phyloP scores from a whole-genome alignment of 1,140 invertebrate genomes.

The Drosophila nigrodunni region DNA sequence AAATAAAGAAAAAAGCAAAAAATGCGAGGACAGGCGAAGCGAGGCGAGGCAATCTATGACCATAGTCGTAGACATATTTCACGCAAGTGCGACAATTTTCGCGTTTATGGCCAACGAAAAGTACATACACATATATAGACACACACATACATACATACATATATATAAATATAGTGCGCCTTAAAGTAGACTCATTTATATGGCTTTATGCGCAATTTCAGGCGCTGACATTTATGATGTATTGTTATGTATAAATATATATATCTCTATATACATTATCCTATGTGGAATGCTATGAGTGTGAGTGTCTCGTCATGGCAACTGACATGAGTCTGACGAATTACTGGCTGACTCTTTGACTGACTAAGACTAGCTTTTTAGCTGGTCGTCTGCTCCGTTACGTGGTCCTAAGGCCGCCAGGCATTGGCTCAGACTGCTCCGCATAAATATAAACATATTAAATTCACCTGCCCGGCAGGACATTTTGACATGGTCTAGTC shows the following conservation, averaged over 20 bases:
- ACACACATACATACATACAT: too few species aligned
- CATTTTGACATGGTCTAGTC: constrained; percentile 24
- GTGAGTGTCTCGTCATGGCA: constrained; percentile 49
- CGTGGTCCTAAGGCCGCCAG: constrained; percentile 23
- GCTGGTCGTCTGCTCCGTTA: neutral
- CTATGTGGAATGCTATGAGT: constrained; percentile 2
- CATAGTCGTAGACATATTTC: constrained; percentile 58
- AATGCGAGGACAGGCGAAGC: too few species aligned
- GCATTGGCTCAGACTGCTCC: constrained; percentile 39
- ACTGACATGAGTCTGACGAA: constrained; percentile 53
- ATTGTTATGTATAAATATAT: constrained; percentile 52
- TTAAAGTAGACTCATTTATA: constrained; percentile 82
- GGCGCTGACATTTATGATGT: constrained; percentile 81
- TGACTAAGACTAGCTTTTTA: constrained; percentile 26
- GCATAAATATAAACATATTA: constrained; percentile 9
- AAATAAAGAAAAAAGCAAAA: constrained; percentile 33
- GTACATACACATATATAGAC: constrained; percentile 31
- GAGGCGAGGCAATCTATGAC: constrained; percentile 33
- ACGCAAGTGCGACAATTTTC: constrained; percentile 75
- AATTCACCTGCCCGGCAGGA: constrained; percentile 19
- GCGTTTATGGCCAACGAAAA: constrained; percentile 57
- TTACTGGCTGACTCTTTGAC: constrained; percentile 48
- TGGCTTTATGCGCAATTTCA: constrained; percentile 82
- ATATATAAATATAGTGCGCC: constrained; percentile 72
- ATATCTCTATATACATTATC: neutral